Evolutionary conservation across 35 echinoderm and acorn worm species (phyloP), one percentile per base, ranked within the genome.

Genomic region (Stichopus chloronotus): DNA sequence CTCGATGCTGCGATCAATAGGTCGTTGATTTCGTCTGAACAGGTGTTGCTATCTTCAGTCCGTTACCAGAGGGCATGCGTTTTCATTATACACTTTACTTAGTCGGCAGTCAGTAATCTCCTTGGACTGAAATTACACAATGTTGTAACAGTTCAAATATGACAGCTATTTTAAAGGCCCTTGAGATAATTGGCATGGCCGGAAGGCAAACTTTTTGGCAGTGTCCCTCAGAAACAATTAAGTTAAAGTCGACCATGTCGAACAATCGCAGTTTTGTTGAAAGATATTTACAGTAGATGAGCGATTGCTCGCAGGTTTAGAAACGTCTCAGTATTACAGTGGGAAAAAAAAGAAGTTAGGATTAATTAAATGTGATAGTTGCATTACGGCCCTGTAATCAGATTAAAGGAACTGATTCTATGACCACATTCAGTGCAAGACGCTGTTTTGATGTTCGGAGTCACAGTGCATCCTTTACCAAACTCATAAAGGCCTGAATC

Each of bases 161-260:
- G 80, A 83, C 80, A 83, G 80, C 55, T 83, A 83, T 83, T 83
- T 83, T 83, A 83, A 83, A 83, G 53, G 80, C 80, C 53, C 80
- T 83, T 83, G 80, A 83, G 80, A 55, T 83, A 83, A 83, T 83
- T 83, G 53, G 80, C 80, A 3, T 7, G 8, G 80, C 80, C 54
- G 19, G 52, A 55, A 52, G 80, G 25, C 80, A 83, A 25, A 11
- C 16, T 65, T 13, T 63, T 65, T 17, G 61, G 17, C 10, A 13
- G 7, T 65, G 7, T 65, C 30, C 30, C 30, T 43, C 30, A 43
- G 30, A 43, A 43, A 43, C 30, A 43, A 43, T 43, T 65, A 14
- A 65, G 10, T 65, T 65, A 65, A 65, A 65, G 10, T 65, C 4
- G 61, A 65, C 61, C 17, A 10, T 17, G 17, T 65, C 61, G 8